Base-by-base conservation (phyloP, 2,797 vertebrate genomes). In the Octomys mimax region DNA sequence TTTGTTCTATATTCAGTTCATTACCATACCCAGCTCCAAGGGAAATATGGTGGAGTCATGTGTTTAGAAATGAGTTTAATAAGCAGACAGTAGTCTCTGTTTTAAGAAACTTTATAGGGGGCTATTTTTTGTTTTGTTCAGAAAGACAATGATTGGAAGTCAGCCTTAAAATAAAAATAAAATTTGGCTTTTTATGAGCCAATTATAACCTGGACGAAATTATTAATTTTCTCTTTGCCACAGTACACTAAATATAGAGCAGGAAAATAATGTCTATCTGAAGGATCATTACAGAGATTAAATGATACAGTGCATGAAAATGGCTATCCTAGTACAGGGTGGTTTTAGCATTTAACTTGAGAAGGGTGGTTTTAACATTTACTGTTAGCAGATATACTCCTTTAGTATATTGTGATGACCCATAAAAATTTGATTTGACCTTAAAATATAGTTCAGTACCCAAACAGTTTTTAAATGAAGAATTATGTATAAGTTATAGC, bases 1-100 rank as follows among this genome's bases (percentile, higher is more conserved):
- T 81, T 94, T 91, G 77, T 39, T 36, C 14, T 16, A 2, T 92
- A 73, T 95, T 94, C 94, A 91, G 64, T 92, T 95, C 52, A 52
- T 49, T 82, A 78, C 46, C n/a, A 42, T 78, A 85, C 21, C 33
- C 77, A 87, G 28, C 33, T 94, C 61, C n/a, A 70, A 49, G 46
- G 57, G 49, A 91, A 94, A 87, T 85, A 82, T 10, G 49, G 81
- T 87, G 46, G 95, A 87, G 31, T 33, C 73, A 14, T 83, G 24
- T n/a, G 3, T 61, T 80, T 96, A 59, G 39, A 91, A 68, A 46
- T 89, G 62, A 49, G 14, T 85, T 82, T 96, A 91, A 57, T 62
- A 84, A 94, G 83, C n/a, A 96, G n/a, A 79, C 68, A 89, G 10
- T 16, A 77, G 70, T 83, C 54, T 91, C 28, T 91, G 13, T 88